Evolutionary conservation across 2,113 vertebrate genomes (phyloP).

Genomic region (Sinocyclocheilus maitianheensis): DNA sequence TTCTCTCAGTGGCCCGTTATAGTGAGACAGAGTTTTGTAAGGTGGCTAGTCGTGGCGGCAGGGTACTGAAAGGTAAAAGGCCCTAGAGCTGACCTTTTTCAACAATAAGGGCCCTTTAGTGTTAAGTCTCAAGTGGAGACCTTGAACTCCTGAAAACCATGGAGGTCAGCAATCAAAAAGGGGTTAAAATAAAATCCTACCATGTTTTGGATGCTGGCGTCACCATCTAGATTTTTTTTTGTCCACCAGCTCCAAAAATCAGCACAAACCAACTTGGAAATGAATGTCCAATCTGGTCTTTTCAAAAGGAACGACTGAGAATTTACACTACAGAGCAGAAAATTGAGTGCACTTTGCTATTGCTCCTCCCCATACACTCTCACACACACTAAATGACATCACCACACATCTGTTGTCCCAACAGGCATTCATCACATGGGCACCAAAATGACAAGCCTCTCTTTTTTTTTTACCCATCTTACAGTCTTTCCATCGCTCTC

Average conservation of each 20-base stretch:
- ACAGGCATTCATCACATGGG: slow-evolving; percentile 73
- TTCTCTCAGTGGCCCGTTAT: slow-evolving; percentile 55
- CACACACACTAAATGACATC: slow-evolving; percentile 75
- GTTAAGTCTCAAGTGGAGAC: neutral
- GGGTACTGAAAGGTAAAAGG: neutral
- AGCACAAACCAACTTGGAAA: slow-evolving; percentile 9
- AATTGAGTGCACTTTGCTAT: slow-evolving; percentile 66
- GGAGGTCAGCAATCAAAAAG: neutral
- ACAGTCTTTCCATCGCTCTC: slow-evolving; percentile 38
- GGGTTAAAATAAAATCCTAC: slow-evolving; percentile 2
- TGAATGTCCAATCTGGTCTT: neutral
- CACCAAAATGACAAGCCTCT: slow-evolving; percentile 67
- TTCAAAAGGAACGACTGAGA: slow-evolving; percentile 41
- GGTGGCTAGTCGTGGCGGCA: neutral
- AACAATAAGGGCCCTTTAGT: neutral
- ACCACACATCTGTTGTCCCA: slow-evolving; percentile 80
- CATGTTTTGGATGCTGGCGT: neutral
- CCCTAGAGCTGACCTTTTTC: neutral
- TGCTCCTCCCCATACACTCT: slow-evolving; percentile 61
- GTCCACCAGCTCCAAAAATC: neutral
- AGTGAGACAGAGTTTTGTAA: slow-evolving; percentile 58
- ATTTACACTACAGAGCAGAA: slow-evolving; percentile 46
- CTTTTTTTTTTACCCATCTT: slow-evolving; percentile 39
- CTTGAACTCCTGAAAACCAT: neutral
- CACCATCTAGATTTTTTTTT: neutral